Conservation (phyloP, 1,140 invertebrate genomes). For the Drepana arcuata region DNA sequence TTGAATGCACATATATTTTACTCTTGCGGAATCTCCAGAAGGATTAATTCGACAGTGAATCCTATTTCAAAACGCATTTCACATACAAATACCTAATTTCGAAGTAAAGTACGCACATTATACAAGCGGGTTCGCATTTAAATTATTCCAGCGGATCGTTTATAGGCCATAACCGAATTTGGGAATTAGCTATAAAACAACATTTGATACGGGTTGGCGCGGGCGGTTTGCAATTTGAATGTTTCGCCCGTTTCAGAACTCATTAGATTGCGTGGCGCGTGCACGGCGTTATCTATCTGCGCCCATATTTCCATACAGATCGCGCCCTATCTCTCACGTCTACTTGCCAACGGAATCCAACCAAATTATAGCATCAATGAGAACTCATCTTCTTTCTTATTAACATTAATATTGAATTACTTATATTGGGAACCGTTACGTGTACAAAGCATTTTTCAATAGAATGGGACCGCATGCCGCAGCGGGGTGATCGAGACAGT, state of each 20-base stretch:
- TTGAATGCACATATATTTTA: no score
- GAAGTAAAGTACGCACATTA: constrained; percentile 66
- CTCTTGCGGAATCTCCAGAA: constrained; percentile 21
- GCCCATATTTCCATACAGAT: constrained; percentile 30
- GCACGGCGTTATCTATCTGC: constrained; percentile 33
- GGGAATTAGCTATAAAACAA: constrained; percentile 72
- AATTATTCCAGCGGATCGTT: constrained; percentile 71
- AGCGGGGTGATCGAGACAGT: no score
- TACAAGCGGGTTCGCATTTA: constrained; percentile 68
- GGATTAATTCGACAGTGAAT: constrained; percentile 54
- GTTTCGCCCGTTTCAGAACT: constrained; percentile 52
- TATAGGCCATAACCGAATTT: constrained; percentile 72
- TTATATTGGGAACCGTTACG: no score
- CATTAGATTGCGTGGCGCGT: constrained; percentile 61
- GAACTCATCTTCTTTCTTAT: no score
- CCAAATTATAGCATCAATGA: no score
- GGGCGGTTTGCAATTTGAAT: constrained; percentile 68
- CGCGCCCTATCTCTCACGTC: no score
- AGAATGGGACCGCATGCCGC: no score
- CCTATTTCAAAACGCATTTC: constrained; percentile 68
- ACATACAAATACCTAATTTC: constrained; percentile 71
- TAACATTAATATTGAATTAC: no score
- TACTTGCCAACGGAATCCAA: no score
- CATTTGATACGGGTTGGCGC: constrained; percentile 67
- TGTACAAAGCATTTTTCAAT: no score